These are phyloP conservation scores for Zelostemma sp. DNA, from an alignment of 1,140 invertebrate species.

Conservation along the genomic window DNA sequence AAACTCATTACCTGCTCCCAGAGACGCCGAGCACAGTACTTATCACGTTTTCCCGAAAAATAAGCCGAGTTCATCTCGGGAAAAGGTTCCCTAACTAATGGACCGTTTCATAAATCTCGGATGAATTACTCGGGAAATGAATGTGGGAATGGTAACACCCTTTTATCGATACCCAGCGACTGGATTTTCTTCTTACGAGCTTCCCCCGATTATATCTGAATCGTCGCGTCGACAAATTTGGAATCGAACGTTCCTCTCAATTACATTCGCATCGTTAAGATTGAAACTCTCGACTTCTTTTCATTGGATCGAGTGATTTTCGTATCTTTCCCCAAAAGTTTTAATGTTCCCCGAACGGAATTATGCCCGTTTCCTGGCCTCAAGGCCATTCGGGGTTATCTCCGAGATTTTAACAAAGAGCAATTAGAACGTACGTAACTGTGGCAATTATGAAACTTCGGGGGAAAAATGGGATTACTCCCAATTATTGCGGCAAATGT, in stretches of 20 bases:
- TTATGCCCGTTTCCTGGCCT: too few relatives aligned
- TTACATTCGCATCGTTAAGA: too few relatives aligned
- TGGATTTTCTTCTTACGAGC: conserved; percentile 5
- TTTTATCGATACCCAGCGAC: background rate
- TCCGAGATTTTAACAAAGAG: conserved; percentile 45
- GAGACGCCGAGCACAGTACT: too few relatives aligned
- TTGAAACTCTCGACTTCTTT: too few relatives aligned
- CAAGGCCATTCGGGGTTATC: conserved; percentile 39
- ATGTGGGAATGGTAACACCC: conserved; percentile 1
- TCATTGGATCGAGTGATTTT: too few relatives aligned
- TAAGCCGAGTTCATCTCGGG: background rate
- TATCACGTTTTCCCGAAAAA: background rate
- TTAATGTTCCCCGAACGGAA: conserved; percentile 1
- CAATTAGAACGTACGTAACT: conserved; percentile 51
- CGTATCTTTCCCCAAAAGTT: conserved; percentile 4
- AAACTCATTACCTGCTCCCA: background rate
- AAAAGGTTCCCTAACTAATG: too few relatives aligned
- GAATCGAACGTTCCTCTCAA: too few relatives aligned
- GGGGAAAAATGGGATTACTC: conserved; percentile 31
- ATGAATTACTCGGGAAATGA: background rate
- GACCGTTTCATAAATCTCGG: conserved; percentile 2
- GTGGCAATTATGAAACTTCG: conserved; percentile 50
- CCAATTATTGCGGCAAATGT: conserved; percentile 49
- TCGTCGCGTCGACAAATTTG: too few relatives aligned
- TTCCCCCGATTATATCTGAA: conserved; percentile 20